phyloP scores from a whole-genome alignment of 92 coral and sea anemone species.

The Palythoa grandis region DNA sequence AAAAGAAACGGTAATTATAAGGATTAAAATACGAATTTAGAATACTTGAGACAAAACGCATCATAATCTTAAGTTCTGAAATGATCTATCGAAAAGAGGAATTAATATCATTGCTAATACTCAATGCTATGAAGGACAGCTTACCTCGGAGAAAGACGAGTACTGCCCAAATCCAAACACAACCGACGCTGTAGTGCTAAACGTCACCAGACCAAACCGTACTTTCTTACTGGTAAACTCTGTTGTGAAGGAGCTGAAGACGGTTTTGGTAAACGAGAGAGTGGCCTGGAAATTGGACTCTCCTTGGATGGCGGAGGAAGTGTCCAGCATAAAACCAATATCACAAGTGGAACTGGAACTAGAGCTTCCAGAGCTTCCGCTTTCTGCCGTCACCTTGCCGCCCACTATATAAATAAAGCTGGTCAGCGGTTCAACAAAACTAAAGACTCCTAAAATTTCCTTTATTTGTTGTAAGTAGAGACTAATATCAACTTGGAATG shows the following conservation, averaged over 20 bases:
- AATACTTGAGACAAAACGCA: background rate
- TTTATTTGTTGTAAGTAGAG: too few relatives aligned
- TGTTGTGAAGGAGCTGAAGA: conserved; percentile 41
- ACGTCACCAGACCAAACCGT: conserved; percentile 49
- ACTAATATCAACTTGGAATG: too few relatives aligned
- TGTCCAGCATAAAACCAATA: conserved; percentile 68
- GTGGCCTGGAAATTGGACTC: conserved; percentile 59
- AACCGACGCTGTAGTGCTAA: conserved; percentile 25
- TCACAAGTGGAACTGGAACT: conserved; percentile 42
- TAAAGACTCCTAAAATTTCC: too few relatives aligned
- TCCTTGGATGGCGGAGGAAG: conserved; percentile 56
- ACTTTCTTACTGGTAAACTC: conserved; percentile 49
- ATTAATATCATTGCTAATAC: too few relatives aligned
- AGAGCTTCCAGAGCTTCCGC: background rate
- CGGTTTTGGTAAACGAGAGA: conserved; percentile 50
- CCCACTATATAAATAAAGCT: too few relatives aligned
- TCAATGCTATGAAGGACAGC: background rate
- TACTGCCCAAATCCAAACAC: conserved; percentile 25
- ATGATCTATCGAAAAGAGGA: too few relatives aligned
- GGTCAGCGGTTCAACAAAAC: too few relatives aligned
- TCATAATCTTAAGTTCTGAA: too few relatives aligned
- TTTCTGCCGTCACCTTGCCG: background rate
- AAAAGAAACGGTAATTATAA: too few relatives aligned
- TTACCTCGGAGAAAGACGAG: conserved; percentile 24
- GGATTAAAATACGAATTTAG: too few relatives aligned